Evolutionary conservation across 92 coral and sea anemone genomes (phyloP), one percentile per base, ranked within the genome.

Genomic region (Muricea muricata): DNA sequence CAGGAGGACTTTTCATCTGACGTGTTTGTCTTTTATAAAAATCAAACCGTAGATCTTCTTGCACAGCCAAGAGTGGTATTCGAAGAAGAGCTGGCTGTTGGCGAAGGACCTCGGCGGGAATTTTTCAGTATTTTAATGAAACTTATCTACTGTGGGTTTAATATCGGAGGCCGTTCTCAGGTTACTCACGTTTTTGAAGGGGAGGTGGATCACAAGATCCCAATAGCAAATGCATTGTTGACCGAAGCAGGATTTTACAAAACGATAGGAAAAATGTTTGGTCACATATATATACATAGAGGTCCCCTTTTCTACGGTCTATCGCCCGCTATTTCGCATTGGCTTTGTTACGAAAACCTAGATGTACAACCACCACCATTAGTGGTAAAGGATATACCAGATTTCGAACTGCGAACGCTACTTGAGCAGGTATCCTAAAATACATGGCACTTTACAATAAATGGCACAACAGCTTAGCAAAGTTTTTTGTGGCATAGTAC

Each of bases 1-100:
- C 68, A 60, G 68, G 65, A 57, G 21, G 68, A 60, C 68, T 60
- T 60, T 60, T 60, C 68, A 24, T 60, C 68, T 60, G 68, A 60
- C 28, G 68, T 68, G 33, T 40, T 68, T 68, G 50, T 48, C 34
- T 68, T 33, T 5, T 68, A 68, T 48, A 68, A 40, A 68, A 68
- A 40, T 68, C 50, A 45, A 68, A 31, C 29, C 10, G 45, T 68
- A 3, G 75, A 68, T 68, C 68, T 60, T 60, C 26, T 31, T 60
- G 68, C 68, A 60, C 68, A 60, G 17, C 68, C 68, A 29, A 60
- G 26, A 60, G 68, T 60, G 65, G 28, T 15, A 23, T 57, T 57
- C 8, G 65, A 57, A 57, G 65, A 57, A 57, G 24, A 15, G 65
- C 9, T 57, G 65, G 65, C 65, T n/a, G n/a, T n/a, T n/a, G n/a